These are phyloP conservation scores for Hemitrygon akajei DNA, from an alignment of 2,797 vertebrate species.

Conservation along the genomic window DNA sequence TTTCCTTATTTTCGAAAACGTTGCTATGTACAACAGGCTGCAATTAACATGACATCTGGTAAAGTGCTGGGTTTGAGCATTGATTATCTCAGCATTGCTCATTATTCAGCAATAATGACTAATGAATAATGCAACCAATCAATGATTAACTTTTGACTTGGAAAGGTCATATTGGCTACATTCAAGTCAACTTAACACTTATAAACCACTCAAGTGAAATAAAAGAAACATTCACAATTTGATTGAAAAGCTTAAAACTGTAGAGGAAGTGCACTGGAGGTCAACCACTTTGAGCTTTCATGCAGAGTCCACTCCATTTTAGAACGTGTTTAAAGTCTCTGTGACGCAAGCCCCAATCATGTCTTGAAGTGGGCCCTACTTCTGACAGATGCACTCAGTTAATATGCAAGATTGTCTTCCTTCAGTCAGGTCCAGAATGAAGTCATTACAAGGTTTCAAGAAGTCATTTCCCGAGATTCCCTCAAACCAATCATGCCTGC, in stretches of 20 bases:
- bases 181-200: conserved; percentile 21
- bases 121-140: conserved; percentile 53
- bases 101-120: conserved; percentile 57
- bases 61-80: conserved; percentile 51
- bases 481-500: neutral
- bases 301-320: too few relatives aligned
- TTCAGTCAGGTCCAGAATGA: neutral
- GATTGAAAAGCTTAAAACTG: neutral
- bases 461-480: too few relatives aligned
- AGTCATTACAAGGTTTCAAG: neutral
- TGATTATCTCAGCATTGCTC: conserved; percentile 54
- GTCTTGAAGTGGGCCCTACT: neutral
- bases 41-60: conserved; percentile 57
- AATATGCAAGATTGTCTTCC: neutral
- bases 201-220: neutral
- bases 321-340: neutral
- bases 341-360: neutral
- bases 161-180: conserved; percentile 27
- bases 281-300: neutral
- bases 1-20: conserved; percentile 51
- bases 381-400: neutral
- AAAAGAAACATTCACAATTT: neutral
- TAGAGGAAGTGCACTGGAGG: neutral
- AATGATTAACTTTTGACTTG: conserved; percentile 53
- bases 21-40: conserved; percentile 49